Evolutionary conservation across 2,888 invertebrate genomes (phyloP), one percentile per base, ranked within the genome.

Genomic region (Strigamia transsilvanica): DNA sequence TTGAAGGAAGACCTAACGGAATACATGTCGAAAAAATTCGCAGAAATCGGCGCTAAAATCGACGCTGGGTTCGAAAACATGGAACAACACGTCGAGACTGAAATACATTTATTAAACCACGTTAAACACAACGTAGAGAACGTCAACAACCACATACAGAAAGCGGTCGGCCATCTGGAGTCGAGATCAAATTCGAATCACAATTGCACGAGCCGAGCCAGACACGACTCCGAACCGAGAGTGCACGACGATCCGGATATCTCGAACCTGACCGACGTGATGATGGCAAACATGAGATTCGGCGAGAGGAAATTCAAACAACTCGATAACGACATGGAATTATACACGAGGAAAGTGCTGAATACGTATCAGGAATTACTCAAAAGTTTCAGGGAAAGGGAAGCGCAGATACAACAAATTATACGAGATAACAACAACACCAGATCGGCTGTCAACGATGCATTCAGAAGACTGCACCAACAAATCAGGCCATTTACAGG

Each of bases 341-440:
- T 83, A 51, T 85, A 84, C 51, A 84, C 84, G 10, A 73, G 83
- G 7, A 85, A 92, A 92, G 91, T 91, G 56, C 90, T 90, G 85
- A 92, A 92, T 84, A 91, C 92, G 86, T 91, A 91, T 86, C 90
- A 91, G 56, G 92, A 92, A 85, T 89, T 92, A 82, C 91, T 91
- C 90, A 90, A 90, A 82, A 89, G 90, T 13, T 89, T 90, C 0
- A 86, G 90, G 80, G 87, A 84, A 5, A 82, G 87, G 15, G 87
- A 87, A 83, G 87, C 88, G 0, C 86, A 90, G 84, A 88, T 91
- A 86, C 88, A 90, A 81, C 90, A 91, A 90, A 83, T 88, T 89
- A 0, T 87, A 90, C 83, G 89, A 89, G 82, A 91, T 91, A 86
- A 89, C 88, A 84, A 91, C 91, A 79, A 87, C 90, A 83, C 88